Evolutionary conservation across 2,113 vertebrate genomes (phyloP), one percentile per base, ranked within the genome.

Genomic region (Ploceus nigricollis): DNA sequence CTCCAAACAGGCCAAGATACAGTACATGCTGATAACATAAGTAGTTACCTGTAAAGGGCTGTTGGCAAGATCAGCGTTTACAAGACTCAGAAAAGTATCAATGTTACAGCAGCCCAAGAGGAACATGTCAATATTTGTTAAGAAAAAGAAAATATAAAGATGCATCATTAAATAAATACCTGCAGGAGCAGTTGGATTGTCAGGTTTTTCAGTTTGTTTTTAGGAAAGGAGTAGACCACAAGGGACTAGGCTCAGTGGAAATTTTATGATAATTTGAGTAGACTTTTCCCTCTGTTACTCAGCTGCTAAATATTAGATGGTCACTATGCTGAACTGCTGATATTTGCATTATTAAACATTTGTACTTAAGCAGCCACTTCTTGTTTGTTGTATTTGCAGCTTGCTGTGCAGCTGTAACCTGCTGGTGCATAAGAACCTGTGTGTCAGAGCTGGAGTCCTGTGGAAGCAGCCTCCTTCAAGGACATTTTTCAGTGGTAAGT

Each of bases 401-500:
- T 85, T 97, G 95, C 84, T 97, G 75, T 87, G 92, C 57, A 40
- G 37, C 95, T 97, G 44, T 71, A 96, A 89, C 64, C 39, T 93
- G 56, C 50, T 66, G 57, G 30, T 79, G 40, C 35, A 6, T 3
- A 68, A 88, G 44, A 96, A 79, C 19, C 44, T 63, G 28, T 17
- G 57, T 45, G 8, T 71, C 33, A 90, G 60, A 95, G 91, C 82
- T 57, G 94, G 92, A 23, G 66, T 81, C 27, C 68, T 96, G 58
- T 82, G 88, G 40, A 85, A 95, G 85, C 97, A 95, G 72, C 75
- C 96, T 13, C 95, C 94, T 78, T 57, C 93, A 37, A 91, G 94
- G 81, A 76, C 93, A 6, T 96, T 97, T 76, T 94, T 94, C 30
- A 97, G 79, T 84, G 97, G 98, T 98, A 96, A 97, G 97, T 95